Evolutionary conservation across 2,113 vertebrate genomes (phyloP).

Genomic region (Platysternon megacephalum): DNA sequence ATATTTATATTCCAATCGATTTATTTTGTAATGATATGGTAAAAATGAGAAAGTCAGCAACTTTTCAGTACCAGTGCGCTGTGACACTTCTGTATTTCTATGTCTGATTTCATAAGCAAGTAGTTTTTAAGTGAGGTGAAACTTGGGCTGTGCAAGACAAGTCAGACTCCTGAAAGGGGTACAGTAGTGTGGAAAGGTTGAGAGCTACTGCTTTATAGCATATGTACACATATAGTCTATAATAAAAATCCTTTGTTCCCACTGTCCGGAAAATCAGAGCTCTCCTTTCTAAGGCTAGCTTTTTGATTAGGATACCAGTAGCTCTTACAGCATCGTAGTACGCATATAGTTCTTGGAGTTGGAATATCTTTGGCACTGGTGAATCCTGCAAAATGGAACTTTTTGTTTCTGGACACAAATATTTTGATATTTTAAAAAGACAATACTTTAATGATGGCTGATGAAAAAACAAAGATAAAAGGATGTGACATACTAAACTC

Average conservation of each 20-base stretch:
- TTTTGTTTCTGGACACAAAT: not conserved
- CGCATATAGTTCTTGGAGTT: constrained; percentile 2
- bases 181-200: too few relatives aligned
- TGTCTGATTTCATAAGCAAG: too few relatives aligned
- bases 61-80: too few relatives aligned
- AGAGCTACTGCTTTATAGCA: not conserved
- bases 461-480: constrained; percentile 67
- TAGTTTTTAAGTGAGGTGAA: too few relatives aligned
- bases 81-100: too few relatives aligned
- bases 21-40: too few relatives aligned
- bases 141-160: too few relatives aligned
- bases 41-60: too few relatives aligned
- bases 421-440: constrained; percentile 28
- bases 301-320: constrained; percentile 30
- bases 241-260: not conserved
- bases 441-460: constrained; percentile 62
- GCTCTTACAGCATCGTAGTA: constrained; percentile 37
- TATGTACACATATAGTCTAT: not conserved
- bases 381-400: constrained; percentile 32
- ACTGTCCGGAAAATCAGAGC: not conserved
- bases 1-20: too few relatives aligned
- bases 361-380: not conserved
- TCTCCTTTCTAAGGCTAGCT: not conserved
- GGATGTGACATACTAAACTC: constrained; percentile 57
- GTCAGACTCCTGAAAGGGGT: too few relatives aligned